Base-by-base conservation (phyloP, 2,888 invertebrate species). In the Leptothorax acervorum region DNA sequence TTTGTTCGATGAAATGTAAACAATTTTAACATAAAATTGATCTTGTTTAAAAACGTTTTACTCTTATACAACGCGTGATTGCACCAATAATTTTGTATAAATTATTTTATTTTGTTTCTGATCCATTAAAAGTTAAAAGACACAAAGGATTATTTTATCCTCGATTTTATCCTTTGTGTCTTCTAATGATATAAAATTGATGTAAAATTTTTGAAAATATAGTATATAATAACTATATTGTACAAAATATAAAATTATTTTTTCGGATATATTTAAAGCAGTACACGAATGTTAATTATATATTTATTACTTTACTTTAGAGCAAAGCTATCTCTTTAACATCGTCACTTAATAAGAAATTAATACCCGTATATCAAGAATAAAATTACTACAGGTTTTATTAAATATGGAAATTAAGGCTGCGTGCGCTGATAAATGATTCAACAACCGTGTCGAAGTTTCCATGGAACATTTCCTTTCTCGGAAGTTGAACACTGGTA, bases 401-500 rank as follows among this genome's bases (percentile, higher is more conserved):
- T 70, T 31, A 78, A 70, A 78, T 45, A 70, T 70, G 55, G 15
- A 55, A 45, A 70, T 78, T 55, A 45, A 55, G 39, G 39, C 12
- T 42, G 68, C 15, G 31, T 31, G 23, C 6, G 6, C 31, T 53
- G 57, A 48, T 81, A 81, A 81, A 81, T 81, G 74, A 81, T 81
- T 81, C 39, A 81, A 39, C 39, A 62, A 51, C 23, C 35, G 5
- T 60, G 28, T 73, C 75, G 18, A 81, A 81, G 48, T 81, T 73
- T 70, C 45, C 60, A 28, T n/a, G 65, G 31, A 55, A 39, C 28
- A 79, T 66, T 76, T 65, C 35, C 82, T 83, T 81, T 68, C 66
- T 57, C 39, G 57, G 35, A 57, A 66, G 39, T 79, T 66, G 57
- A 83, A 79, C 65, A 45, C 45, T 23, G 18, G 45, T 75, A 55